Conservation (phyloP, 2,113 vertebrate species). For the Elgaria multicarinata region DNA sequence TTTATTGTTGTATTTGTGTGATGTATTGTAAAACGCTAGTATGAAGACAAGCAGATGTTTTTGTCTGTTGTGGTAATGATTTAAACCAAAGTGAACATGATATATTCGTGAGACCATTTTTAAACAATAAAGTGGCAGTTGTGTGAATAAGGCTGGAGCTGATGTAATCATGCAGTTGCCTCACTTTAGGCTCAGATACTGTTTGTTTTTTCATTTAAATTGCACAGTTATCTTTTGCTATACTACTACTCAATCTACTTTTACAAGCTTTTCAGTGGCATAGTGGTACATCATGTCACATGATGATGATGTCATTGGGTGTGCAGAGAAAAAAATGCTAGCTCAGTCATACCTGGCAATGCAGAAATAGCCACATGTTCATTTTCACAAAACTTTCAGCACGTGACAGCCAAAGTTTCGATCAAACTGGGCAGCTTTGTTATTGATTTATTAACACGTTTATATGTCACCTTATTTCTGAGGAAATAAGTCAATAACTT, state of each 20-base stretch:
- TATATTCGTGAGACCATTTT: not conserved
- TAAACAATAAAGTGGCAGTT: not conserved
- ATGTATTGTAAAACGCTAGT: not conserved
- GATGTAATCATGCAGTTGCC: not conserved
- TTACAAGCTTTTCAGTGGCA: not conserved
- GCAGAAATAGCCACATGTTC: not conserved
- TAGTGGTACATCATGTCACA: not conserved
- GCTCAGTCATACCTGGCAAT: not conserved
- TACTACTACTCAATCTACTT: not conserved
- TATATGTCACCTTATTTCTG: too few relatives aligned
- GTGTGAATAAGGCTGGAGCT: not conserved
- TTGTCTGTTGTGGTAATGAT: not conserved
- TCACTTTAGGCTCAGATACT: not conserved
- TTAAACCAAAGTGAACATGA: not conserved
- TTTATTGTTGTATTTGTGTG: not conserved
- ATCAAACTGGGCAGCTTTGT: not conserved
- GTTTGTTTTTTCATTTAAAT: too few relatives aligned
- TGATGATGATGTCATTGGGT: not conserved
- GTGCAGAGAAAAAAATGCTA: not conserved
- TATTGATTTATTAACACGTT: not conserved
- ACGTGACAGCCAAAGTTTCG: not conserved
- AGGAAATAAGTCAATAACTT: not conserved
- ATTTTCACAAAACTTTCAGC: too few relatives aligned
- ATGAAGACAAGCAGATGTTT: not conserved
- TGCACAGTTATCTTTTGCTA: not conserved